Evolutionary conservation across 2,797 vertebrate species (phyloP).

Genomic region (Sus cebifrons): DNA sequence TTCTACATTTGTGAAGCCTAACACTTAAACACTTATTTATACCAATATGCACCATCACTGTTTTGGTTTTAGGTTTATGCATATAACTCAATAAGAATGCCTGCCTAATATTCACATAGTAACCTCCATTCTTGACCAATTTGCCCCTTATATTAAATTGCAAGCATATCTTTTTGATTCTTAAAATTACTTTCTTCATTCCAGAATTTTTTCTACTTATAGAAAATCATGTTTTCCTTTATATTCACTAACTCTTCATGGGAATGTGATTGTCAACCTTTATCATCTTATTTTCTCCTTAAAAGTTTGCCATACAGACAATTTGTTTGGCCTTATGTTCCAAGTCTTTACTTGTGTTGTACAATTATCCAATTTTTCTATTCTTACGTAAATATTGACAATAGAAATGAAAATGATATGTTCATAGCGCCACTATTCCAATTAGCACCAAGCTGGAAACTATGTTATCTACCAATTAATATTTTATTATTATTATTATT

Average conservation of each 20-base stretch:
- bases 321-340: neutral
- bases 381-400: neutral
- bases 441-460: neutral
- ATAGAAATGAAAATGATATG: neutral
- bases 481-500: too few species aligned
- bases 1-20: neutral
- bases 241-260: neutral
- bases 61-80: neutral
- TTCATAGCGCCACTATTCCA: neutral
- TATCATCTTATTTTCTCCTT: conserved; percentile 4
- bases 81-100: neutral
- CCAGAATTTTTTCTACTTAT: neutral
- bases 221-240: neutral
- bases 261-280: neutral
- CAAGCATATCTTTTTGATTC: neutral
- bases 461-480: neutral
- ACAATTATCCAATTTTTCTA: neutral
- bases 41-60: neutral
- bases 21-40: neutral
- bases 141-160: neutral
- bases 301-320: neutral
- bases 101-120: neutral
- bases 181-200: neutral
- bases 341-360: neutral
- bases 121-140: neutral